Conservation (phyloP, 1,140 invertebrate genomes). For the Dendroctonus ponderosae region DNA sequence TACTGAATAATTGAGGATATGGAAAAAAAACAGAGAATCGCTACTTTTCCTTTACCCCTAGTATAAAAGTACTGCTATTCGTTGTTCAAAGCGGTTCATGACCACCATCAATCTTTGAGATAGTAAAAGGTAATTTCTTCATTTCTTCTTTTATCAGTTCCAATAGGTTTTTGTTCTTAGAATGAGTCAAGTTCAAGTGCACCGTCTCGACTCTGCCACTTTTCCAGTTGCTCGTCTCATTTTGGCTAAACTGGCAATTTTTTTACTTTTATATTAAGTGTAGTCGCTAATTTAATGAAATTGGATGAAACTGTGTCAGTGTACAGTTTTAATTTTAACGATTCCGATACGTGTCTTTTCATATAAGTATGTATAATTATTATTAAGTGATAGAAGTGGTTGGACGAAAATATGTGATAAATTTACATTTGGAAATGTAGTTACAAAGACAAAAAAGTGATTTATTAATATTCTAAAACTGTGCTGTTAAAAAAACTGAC, state of each 20-base stretch:
- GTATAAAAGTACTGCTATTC: conserved; percentile 25
- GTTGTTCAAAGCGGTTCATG: conserved; percentile 1
- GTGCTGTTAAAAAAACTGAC: too few species aligned
- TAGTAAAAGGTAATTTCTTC: conserved; percentile 29
- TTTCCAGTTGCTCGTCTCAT: not conserved
- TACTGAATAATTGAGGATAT: not conserved
- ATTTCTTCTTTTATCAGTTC: conserved; percentile 13
- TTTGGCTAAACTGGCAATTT: conserved; percentile 1
- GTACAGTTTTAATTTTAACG: conserved; percentile 19
- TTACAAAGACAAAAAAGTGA: not conserved
- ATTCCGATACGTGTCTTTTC: not conserved
- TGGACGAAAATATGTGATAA: not conserved
- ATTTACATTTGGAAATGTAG: not conserved
- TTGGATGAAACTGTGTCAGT: conserved; percentile 14
- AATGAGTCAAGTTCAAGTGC: conserved; percentile 24
- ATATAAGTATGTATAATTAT: too few species aligned
- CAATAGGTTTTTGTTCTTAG: conserved; percentile 2
- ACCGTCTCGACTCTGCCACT: not conserved
- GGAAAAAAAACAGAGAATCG: not conserved
- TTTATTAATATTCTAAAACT: not conserved
- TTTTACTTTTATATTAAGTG: not conserved
- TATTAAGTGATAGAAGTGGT: not conserved
- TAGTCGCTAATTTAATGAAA: not conserved
- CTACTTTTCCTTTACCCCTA: conserved; percentile 12
- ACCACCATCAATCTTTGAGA: conserved; percentile 17